These are phyloP conservation scores for Tachuris rubrigastra DNA, from an alignment of 2,113 vertebrate species.

Conservation along the genomic window DNA sequence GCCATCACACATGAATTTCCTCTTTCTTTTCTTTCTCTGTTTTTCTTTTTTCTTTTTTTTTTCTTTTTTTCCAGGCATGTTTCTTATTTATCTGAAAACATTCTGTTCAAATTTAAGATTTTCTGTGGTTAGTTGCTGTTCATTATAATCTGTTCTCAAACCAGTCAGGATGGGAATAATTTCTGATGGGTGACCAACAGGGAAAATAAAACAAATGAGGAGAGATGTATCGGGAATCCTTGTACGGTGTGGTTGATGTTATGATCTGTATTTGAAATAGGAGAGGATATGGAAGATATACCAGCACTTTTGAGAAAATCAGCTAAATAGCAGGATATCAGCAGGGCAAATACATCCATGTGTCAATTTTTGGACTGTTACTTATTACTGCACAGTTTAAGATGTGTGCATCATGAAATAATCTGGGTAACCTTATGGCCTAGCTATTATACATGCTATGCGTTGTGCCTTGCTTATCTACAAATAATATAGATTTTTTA, in stretches of 20 bases:
- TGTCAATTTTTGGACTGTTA: background rate
- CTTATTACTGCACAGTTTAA: background rate
- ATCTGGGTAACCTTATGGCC: background rate
- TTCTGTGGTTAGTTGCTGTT: constrained; percentile 2
- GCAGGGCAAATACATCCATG: background rate
- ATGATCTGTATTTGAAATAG: background rate
- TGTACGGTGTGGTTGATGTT: background rate
- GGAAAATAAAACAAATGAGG: constrained; percentile 39
- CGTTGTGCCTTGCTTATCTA: background rate
- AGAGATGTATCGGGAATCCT: background rate
- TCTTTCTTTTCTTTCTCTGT: background rate
- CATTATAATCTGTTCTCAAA: constrained; percentile 30
- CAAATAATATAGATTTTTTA: background rate
- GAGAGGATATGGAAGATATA: background rate
- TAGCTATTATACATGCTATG: background rate
- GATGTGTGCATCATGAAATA: background rate
- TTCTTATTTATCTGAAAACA: constrained; percentile 56
- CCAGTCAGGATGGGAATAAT: background rate
- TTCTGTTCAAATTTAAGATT: constrained; percentile 31
- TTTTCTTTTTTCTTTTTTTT: background rate
- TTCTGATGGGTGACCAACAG: background rate
- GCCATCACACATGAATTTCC: background rate
- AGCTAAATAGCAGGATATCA: background rate
- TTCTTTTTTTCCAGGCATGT: background rate
- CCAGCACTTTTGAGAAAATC: background rate